Evolutionary conservation across 2,797 vertebrate genomes (phyloP).

Genomic region (Pantherophis vulpinus): DNA sequence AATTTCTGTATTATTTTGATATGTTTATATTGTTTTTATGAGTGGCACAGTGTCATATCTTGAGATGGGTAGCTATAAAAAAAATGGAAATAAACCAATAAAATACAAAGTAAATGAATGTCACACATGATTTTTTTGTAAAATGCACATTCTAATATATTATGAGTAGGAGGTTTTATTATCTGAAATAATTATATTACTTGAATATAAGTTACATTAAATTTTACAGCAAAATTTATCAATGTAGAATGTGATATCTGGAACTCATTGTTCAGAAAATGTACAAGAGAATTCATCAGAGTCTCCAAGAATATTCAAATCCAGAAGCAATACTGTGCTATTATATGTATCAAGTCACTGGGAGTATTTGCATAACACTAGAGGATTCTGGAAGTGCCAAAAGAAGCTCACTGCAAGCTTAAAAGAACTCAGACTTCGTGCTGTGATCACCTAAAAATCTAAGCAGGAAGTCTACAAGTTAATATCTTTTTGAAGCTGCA

Average conservation of each 20-base stretch:
- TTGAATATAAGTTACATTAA: neutral
- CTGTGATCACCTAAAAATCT: too few species aligned
- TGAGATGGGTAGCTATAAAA: neutral
- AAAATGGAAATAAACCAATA: neutral
- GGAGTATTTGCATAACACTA: neutral
- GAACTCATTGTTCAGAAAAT: neutral
- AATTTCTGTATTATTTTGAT: neutral
- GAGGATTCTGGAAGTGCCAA: too few species aligned
- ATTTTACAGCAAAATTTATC: neutral
- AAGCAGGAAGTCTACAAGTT: too few species aligned
- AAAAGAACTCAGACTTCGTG: too few species aligned
- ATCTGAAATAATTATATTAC: neutral
- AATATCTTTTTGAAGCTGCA: too few species aligned
- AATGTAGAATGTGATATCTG: neutral
- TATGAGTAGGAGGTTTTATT: neutral
- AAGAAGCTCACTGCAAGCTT: too few species aligned
- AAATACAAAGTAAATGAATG: neutral
- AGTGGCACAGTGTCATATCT: neutral
- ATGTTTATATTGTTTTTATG: neutral
- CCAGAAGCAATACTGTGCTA: neutral
- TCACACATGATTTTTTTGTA: neutral
- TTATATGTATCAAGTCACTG: neutral
- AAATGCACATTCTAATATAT: neutral
- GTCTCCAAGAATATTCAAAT: neutral
- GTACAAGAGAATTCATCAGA: neutral